These are phyloP conservation scores for Catharus fuscescens DNA, from an alignment of 2,113 vertebrate genomes.

Conservation along the genomic window DNA sequence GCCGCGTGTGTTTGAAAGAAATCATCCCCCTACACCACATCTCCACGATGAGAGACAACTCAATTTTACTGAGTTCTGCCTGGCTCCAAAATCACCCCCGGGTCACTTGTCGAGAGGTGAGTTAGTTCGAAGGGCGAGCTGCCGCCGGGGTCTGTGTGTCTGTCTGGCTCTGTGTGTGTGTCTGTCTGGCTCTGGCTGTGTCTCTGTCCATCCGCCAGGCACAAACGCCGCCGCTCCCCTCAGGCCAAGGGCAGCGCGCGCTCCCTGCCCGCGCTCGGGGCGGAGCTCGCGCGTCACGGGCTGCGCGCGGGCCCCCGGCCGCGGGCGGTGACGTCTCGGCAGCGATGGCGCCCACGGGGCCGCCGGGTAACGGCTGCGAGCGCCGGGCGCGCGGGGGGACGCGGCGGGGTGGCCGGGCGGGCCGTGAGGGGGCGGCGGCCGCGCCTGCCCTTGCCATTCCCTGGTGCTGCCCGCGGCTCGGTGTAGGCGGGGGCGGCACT, in stretches of 20 bases:
- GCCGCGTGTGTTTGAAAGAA: accelerated
- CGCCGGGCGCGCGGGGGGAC: not conserved
- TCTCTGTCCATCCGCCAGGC: accelerated
- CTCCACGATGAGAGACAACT: too few species aligned
- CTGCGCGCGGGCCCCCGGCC: not conserved
- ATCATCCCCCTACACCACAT: not conserved
- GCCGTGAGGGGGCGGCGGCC: not conserved
- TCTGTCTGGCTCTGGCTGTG: accelerated
- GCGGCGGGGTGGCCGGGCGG: not conserved
- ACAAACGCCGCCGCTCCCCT: accelerated
- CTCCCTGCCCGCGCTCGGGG: not conserved
- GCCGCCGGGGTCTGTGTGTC: accelerated
- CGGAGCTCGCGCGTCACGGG: not conserved
- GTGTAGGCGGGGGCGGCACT: not conserved
- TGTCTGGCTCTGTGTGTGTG: not conserved
- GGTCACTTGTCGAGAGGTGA: accelerated
- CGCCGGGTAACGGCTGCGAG: not conserved
- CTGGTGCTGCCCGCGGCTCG: not conserved
- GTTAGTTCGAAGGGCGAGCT: not conserved
- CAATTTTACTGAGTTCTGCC: not conserved
- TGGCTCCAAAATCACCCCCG: too few species aligned
- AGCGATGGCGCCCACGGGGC: not conserved
- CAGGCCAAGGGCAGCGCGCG: not conserved
- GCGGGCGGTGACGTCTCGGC: not conserved
- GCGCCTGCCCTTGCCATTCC: not conserved